Base-by-base conservation (phyloP, 2,888 invertebrate species). In the Tenthredo mesomela region DNA sequence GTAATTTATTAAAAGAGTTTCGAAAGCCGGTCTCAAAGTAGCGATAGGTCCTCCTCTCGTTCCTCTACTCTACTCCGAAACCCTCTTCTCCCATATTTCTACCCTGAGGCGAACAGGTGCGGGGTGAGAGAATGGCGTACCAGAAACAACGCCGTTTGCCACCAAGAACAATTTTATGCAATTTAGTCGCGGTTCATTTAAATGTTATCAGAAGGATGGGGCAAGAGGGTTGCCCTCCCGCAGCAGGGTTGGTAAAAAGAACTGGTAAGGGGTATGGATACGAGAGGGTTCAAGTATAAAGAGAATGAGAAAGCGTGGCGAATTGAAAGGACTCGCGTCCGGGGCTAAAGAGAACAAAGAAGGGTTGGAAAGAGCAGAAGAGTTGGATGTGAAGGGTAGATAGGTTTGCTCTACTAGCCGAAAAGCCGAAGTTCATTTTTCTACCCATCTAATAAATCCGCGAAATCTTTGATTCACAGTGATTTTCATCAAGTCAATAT, bases 1-100 rank as follows among this genome's bases (percentile, higher is more conserved):
- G 43, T 82, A 82, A 82, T 82, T 82, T 82, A 82, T 82, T 82
- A 82, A 67, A 82, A 70, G 70, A 82, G 70, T 82, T 82, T 70
- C 70, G 47, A 82, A 82, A 82, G 82, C 82, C 67, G 33, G 80
- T 80, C 80, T 80, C 80, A 33, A 58, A 80, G 58, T 61, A 61
- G 80, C 80, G 80, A 80, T 80, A 40, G 50, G 33, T 61, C 37
- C 58, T 37, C 40, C 37, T 61, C 33, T 15, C 15, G 15, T 58
- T 15, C 50, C 67, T 29, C 33, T 67, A 12, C 67, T 29, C 33
- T 67, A 12, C 67, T 12, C 29, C 25, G 25, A 25, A 47, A 25
- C 47, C 58, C 37, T 54, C 61, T 78, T 58, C 37, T 33, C 37
- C 37, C 18, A 7, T 18, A 15, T 54, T 21, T 54, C 12, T 25